Base-by-base conservation (phyloP, 2,797 vertebrate species). In the Anabas testudineus region DNA sequence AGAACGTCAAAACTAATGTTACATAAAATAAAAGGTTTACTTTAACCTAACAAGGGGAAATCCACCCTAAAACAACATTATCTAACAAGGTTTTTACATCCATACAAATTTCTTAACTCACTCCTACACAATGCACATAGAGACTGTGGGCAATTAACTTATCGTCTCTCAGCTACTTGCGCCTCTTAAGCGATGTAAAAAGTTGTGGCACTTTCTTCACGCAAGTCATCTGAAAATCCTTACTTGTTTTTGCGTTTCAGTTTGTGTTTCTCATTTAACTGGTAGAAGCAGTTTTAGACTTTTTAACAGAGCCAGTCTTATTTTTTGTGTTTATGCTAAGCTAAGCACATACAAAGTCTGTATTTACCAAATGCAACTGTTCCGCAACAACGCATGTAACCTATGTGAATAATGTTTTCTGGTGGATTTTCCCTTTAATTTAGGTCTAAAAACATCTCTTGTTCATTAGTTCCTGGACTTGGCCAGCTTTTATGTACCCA, bases 61-160 rank as follows among this genome's bases (percentile, higher is more conserved):
- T 71, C 57, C 67, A 74, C 63, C 57, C 24, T 46, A 18, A 76
- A 57, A 56, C 59, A 19, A 5, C 72, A n/a, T 36, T 13, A 36
- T 15, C 43, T 15, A 21, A 1, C 7, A 8, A 10, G 16, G 34
- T 21, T 12, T 14, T 28, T n/a, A n/a, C n/a, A n/a, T n/a, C n/a
- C n/a, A n/a, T n/a, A n/a, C n/a, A n/a, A n/a, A n/a, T n/a, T n/a
- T n/a, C n/a, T n/a, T n/a, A n/a, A n/a, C n/a, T n/a, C n/a, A n/a
- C n/a, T n/a, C n/a, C n/a, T n/a, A n/a, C n/a, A n/a, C n/a, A n/a
- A n/a, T n/a, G n/a, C n/a, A n/a, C n/a, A n/a, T n/a, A n/a, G n/a
- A n/a, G n/a, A n/a, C n/a, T n/a, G 34, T 24, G 57, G 28, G 2
- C 14, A 36, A 1, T 34, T 64, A 54, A 49, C 28, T 26, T 61